Conservation (phyloP, 2,113 vertebrate genomes). For the Leptocoma aspasia region DNA sequence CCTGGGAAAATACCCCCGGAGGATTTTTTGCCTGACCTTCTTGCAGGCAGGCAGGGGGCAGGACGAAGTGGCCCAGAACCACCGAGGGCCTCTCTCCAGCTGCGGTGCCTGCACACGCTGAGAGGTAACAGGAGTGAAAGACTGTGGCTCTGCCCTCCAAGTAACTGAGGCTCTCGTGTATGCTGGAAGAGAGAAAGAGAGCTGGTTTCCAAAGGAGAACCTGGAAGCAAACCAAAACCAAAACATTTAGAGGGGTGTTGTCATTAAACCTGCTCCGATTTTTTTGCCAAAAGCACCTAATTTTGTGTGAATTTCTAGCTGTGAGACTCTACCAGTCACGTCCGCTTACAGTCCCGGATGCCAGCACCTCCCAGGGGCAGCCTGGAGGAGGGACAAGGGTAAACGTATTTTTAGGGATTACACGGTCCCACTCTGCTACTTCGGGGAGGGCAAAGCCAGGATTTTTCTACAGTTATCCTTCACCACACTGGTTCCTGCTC, state of each 20-base stretch:
- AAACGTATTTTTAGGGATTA: neutral
- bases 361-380: neutral
- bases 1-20: neutral
- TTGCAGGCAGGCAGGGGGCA: conserved; percentile 75
- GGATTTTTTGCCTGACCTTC: conserved; percentile 45
- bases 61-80: conserved; percentile 72
- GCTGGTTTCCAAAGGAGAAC: neutral
- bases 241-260: neutral
- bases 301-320: neutral
- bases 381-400: neutral
- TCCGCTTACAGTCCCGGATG: accelerated
- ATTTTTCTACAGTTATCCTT: neutral
- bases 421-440: accelerated
- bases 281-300: neutral
- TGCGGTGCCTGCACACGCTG: neutral
- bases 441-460: accelerated
- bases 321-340: accelerated
- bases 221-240: neutral
- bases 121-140: conserved; percentile 74
- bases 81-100: neutral
- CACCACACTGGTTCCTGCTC: neutral
- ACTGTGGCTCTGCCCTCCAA: conserved; percentile 72
- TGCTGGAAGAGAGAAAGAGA: conserved; percentile 59
- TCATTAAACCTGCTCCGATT: neutral
- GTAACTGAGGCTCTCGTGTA: conserved; percentile 73